Evolutionary conservation across 2,797 vertebrate genomes (phyloP).

Genomic region (Rhynchonycteris naso): DNA sequence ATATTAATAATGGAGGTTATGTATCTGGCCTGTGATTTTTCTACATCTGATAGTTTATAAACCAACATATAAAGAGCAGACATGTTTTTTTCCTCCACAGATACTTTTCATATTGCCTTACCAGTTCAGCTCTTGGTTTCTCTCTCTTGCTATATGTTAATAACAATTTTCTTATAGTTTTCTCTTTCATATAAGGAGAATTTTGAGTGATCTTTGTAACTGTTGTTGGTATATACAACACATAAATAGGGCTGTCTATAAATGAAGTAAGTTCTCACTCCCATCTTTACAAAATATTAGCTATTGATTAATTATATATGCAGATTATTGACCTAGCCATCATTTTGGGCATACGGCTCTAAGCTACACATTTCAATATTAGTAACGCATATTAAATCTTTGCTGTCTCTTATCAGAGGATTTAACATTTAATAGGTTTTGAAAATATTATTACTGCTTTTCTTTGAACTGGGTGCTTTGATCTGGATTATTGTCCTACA

Average conservation of each 20-base stretch:
- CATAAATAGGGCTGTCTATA: background rate
- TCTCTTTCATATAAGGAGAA: background rate
- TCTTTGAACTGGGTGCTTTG: conserved; percentile 69
- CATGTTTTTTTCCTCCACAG: background rate
- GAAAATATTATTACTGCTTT: conserved; percentile 14
- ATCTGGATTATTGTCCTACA: conserved; percentile 49
- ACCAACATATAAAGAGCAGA: background rate
- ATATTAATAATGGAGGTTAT: background rate
- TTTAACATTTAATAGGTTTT: conserved; percentile 56
- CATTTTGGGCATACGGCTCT: background rate
- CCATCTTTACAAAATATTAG: background rate
- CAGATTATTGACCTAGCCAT: background rate
- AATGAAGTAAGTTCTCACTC: background rate
- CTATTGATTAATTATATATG: background rate
- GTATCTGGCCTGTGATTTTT: background rate
- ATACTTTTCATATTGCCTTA: background rate
- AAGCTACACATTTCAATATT: background rate
- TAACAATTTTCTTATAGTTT: background rate
- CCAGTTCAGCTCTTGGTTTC: background rate
- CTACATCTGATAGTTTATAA: background rate
- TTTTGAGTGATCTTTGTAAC: conserved; percentile 4
- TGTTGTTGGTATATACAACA: conserved; percentile 31
- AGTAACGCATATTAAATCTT: background rate
- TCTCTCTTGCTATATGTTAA: background rate
- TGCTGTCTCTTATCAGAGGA: background rate